Evolutionary conservation across 1,140 invertebrate genomes (phyloP), one percentile per base, ranked within the genome.

Genomic region (Notospermus geniculatus): DNA sequence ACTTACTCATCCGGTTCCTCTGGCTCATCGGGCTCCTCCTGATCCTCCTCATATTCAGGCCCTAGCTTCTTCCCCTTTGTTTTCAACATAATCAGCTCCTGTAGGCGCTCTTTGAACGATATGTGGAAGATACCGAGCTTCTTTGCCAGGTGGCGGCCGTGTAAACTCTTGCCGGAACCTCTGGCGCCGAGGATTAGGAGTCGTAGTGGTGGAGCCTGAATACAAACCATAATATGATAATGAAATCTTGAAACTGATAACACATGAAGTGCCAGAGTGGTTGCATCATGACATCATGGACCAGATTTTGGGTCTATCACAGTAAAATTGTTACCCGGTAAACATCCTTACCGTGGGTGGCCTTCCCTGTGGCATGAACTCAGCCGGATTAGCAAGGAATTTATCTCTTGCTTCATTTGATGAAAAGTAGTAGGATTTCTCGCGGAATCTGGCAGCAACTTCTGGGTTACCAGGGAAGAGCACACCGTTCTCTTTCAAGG

Each of bases 111-210:
- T 54, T 71, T 71, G 69, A 81, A 83, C 45, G 73, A 73, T 46
- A 83, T 81, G 65, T 82, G 80, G 70, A 82, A 82, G 19, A 82
- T 57, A 15, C 76, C 75, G 27, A 78, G 65, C 63, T 81, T 80
- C 27, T 72, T 67, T 11, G 80, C 80, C 59, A 83, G 63, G 28
- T 76, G 58, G 23, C 77, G 66, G 2, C 76, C 78, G 65, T 80
- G 77, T 2, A 78, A 53, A 2, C 73, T 74, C 65, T 83, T 83
- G 30, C 81, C 81, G 9, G 78, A 67, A 15, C 79, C 81, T 32
- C 65, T 63, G 0, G 76, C 65, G 27, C 81, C 81, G 2, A 82
- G 62, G 5, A 83, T 66, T 22, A 80, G 54, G 22, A 83, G 53
- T 52, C 80, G 66, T 2, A 76, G 19, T 22, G 80, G 71, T 41